Evolutionary conservation across 1,140 invertebrate genomes (phyloP).

Genomic region (Drosophila melanica): DNA sequence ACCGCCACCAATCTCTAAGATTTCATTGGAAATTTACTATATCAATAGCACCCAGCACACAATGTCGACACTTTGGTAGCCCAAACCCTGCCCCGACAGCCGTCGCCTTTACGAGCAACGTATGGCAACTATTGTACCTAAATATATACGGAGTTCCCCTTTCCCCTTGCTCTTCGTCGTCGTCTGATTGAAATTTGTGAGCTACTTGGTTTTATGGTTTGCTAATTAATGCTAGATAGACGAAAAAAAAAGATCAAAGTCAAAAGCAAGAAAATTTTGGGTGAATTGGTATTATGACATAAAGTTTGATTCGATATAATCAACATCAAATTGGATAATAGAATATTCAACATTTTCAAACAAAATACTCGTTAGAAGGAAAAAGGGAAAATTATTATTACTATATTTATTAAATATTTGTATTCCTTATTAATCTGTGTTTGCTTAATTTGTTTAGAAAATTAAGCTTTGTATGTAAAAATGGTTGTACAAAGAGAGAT

Average conservation of each 20-base stretch:
- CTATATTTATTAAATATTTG: too few species aligned
- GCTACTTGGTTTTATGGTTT: constrained; percentile 74
- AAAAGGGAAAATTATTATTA: too few species aligned
- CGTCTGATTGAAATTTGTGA: constrained; percentile 74
- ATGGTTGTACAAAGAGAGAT: too few species aligned
- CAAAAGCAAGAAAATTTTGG: neutral
- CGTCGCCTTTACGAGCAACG: constrained; percentile 33
- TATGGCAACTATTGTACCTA: constrained; percentile 26
- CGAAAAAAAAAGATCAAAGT: constrained; percentile 5
- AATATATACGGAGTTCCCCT: neutral
- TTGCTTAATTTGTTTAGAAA: too few species aligned
- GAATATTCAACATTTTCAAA: neutral
- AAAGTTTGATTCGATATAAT: constrained; percentile 2
- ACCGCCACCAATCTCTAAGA: constrained; percentile 71
- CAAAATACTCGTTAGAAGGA: too few species aligned
- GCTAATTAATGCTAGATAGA: constrained; percentile 62
- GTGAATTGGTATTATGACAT: constrained; percentile 23
- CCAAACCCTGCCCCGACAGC: constrained; percentile 12
- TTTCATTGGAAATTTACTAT: constrained; percentile 77
- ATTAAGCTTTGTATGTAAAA: too few species aligned
- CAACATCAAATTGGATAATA: neutral
- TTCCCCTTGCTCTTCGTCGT: constrained; percentile 19
- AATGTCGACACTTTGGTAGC: constrained; percentile 67
- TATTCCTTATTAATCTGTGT: too few species aligned
- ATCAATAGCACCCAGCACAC: constrained; percentile 65